These are phyloP conservation scores for Ostrea edulis DNA, from an alignment of 1,140 invertebrate species.

Conservation along the genomic window DNA sequence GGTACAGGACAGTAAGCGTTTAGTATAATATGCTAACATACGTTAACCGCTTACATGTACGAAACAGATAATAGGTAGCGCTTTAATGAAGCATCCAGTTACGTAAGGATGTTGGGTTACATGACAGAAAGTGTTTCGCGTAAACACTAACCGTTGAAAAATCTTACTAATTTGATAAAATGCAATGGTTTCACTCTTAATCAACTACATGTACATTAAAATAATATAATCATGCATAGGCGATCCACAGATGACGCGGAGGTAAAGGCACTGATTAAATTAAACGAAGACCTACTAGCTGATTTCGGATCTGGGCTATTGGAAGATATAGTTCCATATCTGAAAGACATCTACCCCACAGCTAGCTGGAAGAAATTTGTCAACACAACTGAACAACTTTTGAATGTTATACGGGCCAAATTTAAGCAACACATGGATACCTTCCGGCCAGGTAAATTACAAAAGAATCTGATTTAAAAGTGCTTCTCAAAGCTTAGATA, in stretches of 20 bases:
- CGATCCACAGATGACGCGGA: constrained; percentile 36
- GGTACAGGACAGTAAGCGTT: too few relatives aligned
- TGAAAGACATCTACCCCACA: constrained; percentile 42
- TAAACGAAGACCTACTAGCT: constrained; percentile 25
- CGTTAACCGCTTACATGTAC: too few relatives aligned
- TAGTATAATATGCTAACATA: too few relatives aligned
- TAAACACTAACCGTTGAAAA: too few relatives aligned
- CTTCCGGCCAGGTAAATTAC: constrained; percentile 34
- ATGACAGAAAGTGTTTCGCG: too few relatives aligned
- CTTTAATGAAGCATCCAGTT: too few relatives aligned
- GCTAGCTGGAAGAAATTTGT: constrained; percentile 16
- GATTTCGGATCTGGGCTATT: constrained; percentile 39
- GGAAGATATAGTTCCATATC: constrained; percentile 46
- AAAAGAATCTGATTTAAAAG: neutral
- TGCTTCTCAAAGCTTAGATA: neutral
- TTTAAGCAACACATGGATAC: constrained; percentile 37
- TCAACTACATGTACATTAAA: too few relatives aligned
- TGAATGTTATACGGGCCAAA: neutral
- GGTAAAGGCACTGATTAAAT: constrained; percentile 40
- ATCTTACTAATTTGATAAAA: too few relatives aligned
- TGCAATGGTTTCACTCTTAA: too few relatives aligned
- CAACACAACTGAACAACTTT: neutral
- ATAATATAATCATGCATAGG: neutral
- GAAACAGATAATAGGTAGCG: too few relatives aligned
- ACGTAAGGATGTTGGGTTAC: too few relatives aligned